Conservation (phyloP, 2,888 invertebrate species). For the Sympetrum striolatum region DNA sequence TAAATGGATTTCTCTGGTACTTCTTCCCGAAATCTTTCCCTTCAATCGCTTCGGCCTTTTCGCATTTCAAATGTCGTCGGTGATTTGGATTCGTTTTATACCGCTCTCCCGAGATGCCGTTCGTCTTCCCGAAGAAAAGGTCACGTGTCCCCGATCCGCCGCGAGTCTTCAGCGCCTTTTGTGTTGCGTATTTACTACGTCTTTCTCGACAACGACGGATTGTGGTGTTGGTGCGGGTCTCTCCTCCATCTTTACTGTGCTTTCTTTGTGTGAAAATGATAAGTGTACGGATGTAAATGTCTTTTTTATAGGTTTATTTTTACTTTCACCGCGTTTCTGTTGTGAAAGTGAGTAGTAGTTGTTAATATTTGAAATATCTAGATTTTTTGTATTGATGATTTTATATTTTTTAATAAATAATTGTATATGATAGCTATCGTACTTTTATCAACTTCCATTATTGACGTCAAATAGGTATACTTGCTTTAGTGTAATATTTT, state of each 20-base stretch:
- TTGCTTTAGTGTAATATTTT: no score
- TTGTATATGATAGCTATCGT: no score
- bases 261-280: neutral
- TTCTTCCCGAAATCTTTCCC: conserved; percentile 24
- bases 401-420: no score
- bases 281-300: no score
- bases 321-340: no score
- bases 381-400: no score
- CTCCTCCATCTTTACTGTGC: neutral
- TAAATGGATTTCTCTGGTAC: conserved; percentile 32
- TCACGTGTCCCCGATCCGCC: neutral
- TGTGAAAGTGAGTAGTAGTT: no score
- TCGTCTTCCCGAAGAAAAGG: neutral
- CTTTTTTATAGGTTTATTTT: no score
- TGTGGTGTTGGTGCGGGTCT: neutral
- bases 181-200: neutral
- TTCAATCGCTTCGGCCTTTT: neutral
- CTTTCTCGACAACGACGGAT: neutral
- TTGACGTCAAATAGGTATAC: no score
- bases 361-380: no score
- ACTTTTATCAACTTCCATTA: no score
- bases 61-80: neutral
- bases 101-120: neutral
- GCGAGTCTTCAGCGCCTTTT: neutral
- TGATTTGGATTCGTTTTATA: neutral